phyloP scores from a whole-genome alignment of 1,140 invertebrate genomes.

The Calycopis cecrops region DNA sequence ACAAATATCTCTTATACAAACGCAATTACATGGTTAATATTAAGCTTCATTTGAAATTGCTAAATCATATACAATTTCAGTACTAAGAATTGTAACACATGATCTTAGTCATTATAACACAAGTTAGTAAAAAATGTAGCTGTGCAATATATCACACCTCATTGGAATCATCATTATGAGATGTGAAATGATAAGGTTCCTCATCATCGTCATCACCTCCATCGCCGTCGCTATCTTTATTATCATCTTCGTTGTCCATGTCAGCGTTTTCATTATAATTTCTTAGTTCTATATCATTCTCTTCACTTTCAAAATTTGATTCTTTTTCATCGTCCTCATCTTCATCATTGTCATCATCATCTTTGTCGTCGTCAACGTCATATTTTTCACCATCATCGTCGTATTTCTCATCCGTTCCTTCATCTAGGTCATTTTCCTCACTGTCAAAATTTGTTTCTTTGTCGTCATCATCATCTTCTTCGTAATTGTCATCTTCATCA shows the following conservation, averaged over 20 bases:
- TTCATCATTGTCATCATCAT: constrained; percentile 40
- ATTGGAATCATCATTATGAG: neutral
- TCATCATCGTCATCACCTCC: constrained; percentile 5
- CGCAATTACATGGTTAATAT: neutral
- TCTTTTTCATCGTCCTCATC: constrained; percentile 37
- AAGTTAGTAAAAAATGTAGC: neutral
- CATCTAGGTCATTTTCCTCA: constrained; percentile 25
- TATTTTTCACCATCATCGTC: constrained; percentile 14
- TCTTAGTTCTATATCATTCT: constrained; percentile 46
- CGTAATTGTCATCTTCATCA: constrained; percentile 36
- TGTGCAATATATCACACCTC: constrained; percentile 5
- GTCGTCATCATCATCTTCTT: constrained; percentile 42
- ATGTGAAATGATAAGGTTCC: neutral
- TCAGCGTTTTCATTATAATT: constrained; percentile 32
- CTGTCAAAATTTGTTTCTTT: constrained; percentile 34
- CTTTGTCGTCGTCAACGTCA: constrained; percentile 27
- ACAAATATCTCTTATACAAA: neutral
- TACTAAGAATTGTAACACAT: too few relatives aligned
- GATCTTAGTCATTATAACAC: too few relatives aligned
- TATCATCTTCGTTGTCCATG: neutral
- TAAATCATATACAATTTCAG: too few relatives aligned
- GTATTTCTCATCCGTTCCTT: constrained; percentile 27
- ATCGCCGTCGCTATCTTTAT: neutral
- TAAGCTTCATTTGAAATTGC: neutral
- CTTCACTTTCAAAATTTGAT: constrained; percentile 20